A percentile compares a stretch with the other conserved stretches of the same genome.
These are phyloP conservation scores for Echinops telfairi DNA, from an alignment of 2,113 vertebrate species.

Conservation along the genomic window DNA sequence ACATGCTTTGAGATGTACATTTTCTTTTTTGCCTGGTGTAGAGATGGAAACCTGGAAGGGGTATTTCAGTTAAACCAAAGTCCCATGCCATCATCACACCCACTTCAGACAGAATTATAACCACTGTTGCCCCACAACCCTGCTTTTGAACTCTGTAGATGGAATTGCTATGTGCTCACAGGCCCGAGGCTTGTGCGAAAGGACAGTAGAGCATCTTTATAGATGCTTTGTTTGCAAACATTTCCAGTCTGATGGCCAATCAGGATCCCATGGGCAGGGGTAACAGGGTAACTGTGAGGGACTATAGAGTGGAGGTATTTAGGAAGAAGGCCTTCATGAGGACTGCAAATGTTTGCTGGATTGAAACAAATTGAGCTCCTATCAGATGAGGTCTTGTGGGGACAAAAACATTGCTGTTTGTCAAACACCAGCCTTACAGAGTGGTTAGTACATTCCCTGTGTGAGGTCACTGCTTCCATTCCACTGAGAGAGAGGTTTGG, in stretches of 20 bases:
- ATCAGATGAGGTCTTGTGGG: conserved; percentile 9
- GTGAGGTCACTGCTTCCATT: neutral
- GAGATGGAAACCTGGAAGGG: neutral
- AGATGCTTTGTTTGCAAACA: neutral
- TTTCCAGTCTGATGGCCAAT: neutral
- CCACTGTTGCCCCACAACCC: neutral
- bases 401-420: neutral
- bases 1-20: neutral
- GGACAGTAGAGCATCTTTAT: neutral
- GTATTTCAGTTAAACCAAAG: neutral
- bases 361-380: neutral
- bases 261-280: neutral
- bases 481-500: neutral
- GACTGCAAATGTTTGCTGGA: neutral
- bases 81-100: neutral
- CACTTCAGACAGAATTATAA: neutral
- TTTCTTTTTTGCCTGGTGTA: neutral
- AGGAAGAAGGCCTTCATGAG: neutral
- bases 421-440: neutral
- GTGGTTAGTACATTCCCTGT: neutral
- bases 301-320: neutral
- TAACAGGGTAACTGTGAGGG: too few relatives aligned
- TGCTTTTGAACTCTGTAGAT: neutral
- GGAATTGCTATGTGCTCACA: neutral
- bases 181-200: neutral